Evolutionary conservation across 2,113 vertebrate genomes (phyloP), one percentile per base, ranked within the genome.

Genomic region (Micromys minutus): DNA sequence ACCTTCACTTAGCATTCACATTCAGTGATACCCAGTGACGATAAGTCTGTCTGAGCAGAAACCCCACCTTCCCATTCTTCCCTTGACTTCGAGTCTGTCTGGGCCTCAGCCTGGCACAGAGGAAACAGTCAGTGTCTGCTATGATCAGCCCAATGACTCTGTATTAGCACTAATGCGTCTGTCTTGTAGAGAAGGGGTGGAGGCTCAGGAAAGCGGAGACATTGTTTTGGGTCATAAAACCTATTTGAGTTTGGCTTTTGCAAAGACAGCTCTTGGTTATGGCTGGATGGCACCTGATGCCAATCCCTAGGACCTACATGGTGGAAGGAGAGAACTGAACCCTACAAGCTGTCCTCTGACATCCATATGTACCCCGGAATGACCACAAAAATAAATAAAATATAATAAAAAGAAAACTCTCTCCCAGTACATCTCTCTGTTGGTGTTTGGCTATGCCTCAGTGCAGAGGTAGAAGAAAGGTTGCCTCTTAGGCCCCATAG

Each of bases 61-160:
- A 52, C 76, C 31, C 42, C 42, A 57, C 22, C 15, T 90, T 47
- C 22, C 21, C 67, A 36, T 81, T 39, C 39, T 36, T 90, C 59
- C 85, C 92, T 74, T 89, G 81, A 89, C 67, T 55, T 96, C 94
- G 76, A 90, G 50, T 22, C 57, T 59, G 65, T 83, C 42, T 67
- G 55, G 63, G 52, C 22, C 57, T 90, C 29, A 88, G 39, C n/a
- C 36, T 39, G 47, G 34, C 29, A 52, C n/a, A 59, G 19, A 84
- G 34, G 36, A 87, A 45, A 22, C 24, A 24, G 2, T 94, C 16
- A 75, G 34, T 45, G 63, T 55, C 26, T 24, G 15, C 84, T 63
- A 59, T 34, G n/a, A n/a, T 36, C 61, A 74, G 31, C 39, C 26
- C 34, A 72, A 4, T 61, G 77, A 74, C 11, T 52, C 16, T 17